A percentile compares a stretch with the other conserved stretches of the same genome.
phyloP scores from a whole-genome alignment of 2,113 vertebrate genomes.

The Ophthalmolycus amberensis region DNA sequence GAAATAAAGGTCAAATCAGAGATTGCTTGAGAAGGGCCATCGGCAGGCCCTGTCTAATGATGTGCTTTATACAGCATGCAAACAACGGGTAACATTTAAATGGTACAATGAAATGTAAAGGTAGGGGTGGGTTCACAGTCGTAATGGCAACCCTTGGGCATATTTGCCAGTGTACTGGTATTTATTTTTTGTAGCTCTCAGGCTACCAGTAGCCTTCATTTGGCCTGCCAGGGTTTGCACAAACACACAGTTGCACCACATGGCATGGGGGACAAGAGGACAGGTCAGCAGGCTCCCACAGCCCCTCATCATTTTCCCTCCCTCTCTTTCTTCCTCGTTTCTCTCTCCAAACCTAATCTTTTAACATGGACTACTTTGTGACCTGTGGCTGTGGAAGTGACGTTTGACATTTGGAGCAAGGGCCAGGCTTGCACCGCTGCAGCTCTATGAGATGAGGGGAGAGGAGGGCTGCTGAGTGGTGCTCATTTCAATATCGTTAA shows the following conservation, averaged over 20 bases:
- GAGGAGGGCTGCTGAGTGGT: conserved; percentile 30
- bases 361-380: conserved; percentile 7
- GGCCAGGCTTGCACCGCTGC: conserved; percentile 16
- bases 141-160: conserved; percentile 75
- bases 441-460: conserved; percentile 29
- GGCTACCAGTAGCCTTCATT: neutral
- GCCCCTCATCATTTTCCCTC: neutral
- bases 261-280: neutral
- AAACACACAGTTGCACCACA: neutral
- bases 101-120: conserved; percentile 64
- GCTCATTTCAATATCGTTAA: conserved; percentile 69
- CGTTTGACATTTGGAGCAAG: conserved; percentile 47
- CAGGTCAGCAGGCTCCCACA: conserved; percentile 11
- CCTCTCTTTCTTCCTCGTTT: neutral
- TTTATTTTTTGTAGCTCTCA: conserved; percentile 42
- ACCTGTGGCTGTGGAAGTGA: conserved; percentile 38
- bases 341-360: neutral
- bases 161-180: conserved; percentile 55
- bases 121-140: conserved; percentile 69
- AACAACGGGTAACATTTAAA: conserved; percentile 74
- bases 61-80: conserved; percentile 63
- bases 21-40: conserved; percentile 52
- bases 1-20: conserved; percentile 74
- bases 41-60: conserved; percentile 64
- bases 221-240: conserved; percentile 23